Base-by-base conservation (phyloP, 2,113 vertebrate genomes). In the Pagrus major region DNA sequence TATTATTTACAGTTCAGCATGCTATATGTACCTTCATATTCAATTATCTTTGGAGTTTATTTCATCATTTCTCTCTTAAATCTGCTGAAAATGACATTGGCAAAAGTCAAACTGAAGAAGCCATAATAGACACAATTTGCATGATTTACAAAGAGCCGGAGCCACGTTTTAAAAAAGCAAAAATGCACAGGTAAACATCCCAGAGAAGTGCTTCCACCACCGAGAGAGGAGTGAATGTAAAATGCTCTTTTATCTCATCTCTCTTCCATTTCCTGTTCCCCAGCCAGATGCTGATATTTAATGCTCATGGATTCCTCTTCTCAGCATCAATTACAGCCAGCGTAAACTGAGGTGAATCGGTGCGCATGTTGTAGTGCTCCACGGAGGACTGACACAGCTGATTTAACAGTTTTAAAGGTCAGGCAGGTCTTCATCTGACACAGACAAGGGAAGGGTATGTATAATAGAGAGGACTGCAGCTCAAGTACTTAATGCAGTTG, bases 201-300 rank as follows among this genome's bases (percentile, higher is more conserved):
- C 2, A 20, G 70, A 81, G n/a, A n/a, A n/a, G 46, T 42, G 49
- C 56, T 69, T 61, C 35, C 37, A 72, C 37, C 47, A 58, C 44
- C 37, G 79, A 78, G 65, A 83, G 4, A 12, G 2, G 27, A 55
- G 46, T 64, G 39, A 83, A 86, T 76, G 65, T 80, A 83, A 88
- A 76, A 87, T 74, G 67, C 75, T 83, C 15, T 79, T 89, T 84
- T 58, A 85, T 90, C 79, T 83, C 61, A 59, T 77, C 68, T 60
- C 41, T 46, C 18, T 47, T 9, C n/a, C 37, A 67, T 54, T 63
- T 63, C 68, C 39, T 70, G 11, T 56, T 37, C 64, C 71, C 42
- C 59, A 63, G 70, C 75, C 74, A 81, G 66, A 84, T 91, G 81
- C 54, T 46, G 67, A 63, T 80, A 78, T 71, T 29, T 71, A 80